These are phyloP conservation scores for Nasonia longicornis DNA, from an alignment of 1,140 invertebrate species.

Conservation along the genomic window DNA sequence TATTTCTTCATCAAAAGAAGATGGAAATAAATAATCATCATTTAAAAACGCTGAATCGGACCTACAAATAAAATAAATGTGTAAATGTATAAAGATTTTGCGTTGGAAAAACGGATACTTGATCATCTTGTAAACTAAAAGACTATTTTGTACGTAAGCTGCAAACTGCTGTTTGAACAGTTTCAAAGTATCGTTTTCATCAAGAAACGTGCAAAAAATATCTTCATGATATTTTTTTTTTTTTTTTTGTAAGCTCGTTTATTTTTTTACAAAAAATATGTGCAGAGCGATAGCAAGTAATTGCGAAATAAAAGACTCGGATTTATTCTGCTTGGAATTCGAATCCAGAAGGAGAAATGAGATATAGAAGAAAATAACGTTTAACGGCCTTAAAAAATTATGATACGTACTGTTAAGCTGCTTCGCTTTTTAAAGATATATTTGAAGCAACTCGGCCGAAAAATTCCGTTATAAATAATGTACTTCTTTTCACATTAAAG, in stretches of 20 bases:
- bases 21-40: neutral
- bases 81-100: constrained; percentile 15
- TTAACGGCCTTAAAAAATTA: constrained; percentile 48
- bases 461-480: constrained; percentile 40
- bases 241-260: constrained; percentile 21
- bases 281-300: constrained; percentile 7
- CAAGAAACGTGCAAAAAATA: neutral
- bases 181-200: constrained; percentile 11
- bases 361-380: constrained; percentile 21
- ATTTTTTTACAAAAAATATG: constrained; percentile 19
- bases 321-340: neutral
- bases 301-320: constrained; percentile 12
- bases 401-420: constrained; percentile 41
- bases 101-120: neutral
- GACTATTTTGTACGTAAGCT: constrained; percentile 28
- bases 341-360: neutral
- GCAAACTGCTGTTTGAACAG: constrained; percentile 33
- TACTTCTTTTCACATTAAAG: constrained; percentile 47
- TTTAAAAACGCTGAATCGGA: neutral
- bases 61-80: constrained; percentile 15
- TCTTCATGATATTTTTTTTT: neutral
- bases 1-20: neutral
- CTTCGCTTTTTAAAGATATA: constrained; percentile 36
- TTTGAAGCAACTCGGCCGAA: constrained; percentile 49
- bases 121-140: constrained; percentile 20